Evolutionary conservation across 1,140 invertebrate species (phyloP).

Genomic region (Schmidtea mediterranea): DNA sequence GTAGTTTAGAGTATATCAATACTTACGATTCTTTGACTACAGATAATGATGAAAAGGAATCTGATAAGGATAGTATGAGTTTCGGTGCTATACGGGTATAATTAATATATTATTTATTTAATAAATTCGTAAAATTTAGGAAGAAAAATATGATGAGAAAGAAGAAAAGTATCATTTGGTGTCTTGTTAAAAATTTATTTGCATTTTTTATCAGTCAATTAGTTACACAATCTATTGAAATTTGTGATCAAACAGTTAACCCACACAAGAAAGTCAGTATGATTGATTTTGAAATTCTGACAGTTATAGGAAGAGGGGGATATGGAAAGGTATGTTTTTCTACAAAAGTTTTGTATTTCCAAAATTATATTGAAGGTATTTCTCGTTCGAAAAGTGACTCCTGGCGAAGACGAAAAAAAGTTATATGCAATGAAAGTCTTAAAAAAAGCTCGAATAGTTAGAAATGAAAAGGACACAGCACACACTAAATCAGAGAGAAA

Average conservation of each 20-base stretch:
- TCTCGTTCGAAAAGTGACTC: constrained; percentile 16
- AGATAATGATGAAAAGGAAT: no score
- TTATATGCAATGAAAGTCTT: constrained; percentile 85
- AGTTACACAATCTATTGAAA: neutral
- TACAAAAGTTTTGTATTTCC: constrained; percentile 41
- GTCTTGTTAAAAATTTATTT: no score
- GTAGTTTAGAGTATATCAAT: no score
- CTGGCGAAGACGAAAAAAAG: constrained; percentile 43
- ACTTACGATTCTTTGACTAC: no score
- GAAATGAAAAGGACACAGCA: constrained; percentile 94
- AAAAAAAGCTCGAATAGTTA: constrained; percentile 69
- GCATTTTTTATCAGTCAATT: no score
- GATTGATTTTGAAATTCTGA: constrained; percentile 2
- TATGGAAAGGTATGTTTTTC: constrained; percentile 64
- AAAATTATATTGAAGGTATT: constrained; percentile 19
- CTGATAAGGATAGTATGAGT: no score
- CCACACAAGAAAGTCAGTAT: neutral
- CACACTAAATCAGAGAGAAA: constrained; percentile 97
- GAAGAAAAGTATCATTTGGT: no score
- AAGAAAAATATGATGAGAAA: no score
- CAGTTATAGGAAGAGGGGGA: constrained; percentile 1
- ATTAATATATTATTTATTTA: no score
- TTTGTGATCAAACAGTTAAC: neutral
- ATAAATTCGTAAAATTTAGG: no score
- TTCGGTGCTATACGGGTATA: no score